phyloP scores from a whole-genome alignment of 23 tunicate species.

The Halocynthia roretzi region DNA sequence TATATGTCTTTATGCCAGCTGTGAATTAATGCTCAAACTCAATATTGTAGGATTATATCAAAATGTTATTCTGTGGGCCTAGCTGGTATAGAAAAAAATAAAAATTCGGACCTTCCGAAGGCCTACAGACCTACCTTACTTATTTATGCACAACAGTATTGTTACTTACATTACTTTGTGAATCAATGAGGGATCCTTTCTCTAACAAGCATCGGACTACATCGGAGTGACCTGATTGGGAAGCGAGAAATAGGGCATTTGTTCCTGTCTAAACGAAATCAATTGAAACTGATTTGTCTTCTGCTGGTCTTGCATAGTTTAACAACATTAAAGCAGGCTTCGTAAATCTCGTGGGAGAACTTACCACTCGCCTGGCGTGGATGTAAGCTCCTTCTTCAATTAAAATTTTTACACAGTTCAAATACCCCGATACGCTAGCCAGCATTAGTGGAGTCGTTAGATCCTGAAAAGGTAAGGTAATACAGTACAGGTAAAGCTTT shows the following conservation, averaged over 20 bases:
- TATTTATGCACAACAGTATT: background rate
- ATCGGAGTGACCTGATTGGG: constrained; percentile 43
- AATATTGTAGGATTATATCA: background rate
- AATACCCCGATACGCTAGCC: constrained; percentile 42
- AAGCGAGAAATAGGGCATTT: constrained; percentile 54
- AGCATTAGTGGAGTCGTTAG: constrained; percentile 65
- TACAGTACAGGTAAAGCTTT: too few relatives aligned
- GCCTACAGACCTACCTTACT: background rate
- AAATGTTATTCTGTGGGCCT: background rate
- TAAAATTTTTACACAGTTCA: constrained; percentile 39
- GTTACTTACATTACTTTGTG: constrained; percentile 29
- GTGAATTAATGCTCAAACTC: too few relatives aligned
- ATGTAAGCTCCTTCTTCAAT: constrained; percentile 39
- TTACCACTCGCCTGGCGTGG: constrained; percentile 40
- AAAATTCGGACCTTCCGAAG: background rate
- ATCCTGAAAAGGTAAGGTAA: constrained; percentile 19
- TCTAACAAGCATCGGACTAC: constrained; percentile 31
- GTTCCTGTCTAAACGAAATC: constrained; percentile 48
- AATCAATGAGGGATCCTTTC: constrained; percentile 40
- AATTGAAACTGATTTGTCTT: background rate
- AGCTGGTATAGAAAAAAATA: background rate
- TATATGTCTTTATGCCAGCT: background rate
- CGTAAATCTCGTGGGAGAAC: background rate
- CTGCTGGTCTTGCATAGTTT: background rate
- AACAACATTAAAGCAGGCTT: background rate